Percentiles rank a stretch among this genome's conserved stretches.
Evolutionary conservation across 2,113 vertebrate species (phyloP).

Genomic region (Dromas ardeola): DNA sequence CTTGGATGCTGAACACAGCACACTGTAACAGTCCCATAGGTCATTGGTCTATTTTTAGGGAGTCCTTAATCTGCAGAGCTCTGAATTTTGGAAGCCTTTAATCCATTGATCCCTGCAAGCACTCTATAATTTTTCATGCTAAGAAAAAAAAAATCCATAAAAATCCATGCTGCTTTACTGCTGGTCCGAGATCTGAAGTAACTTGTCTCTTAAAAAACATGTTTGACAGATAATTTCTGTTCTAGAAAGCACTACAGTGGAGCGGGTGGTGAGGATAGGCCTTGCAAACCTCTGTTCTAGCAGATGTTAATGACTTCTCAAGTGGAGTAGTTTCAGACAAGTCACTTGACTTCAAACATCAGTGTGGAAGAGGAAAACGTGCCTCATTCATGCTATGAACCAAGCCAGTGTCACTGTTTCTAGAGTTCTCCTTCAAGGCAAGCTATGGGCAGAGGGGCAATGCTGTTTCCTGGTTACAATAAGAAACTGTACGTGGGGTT

Average conservation of each 20-base stretch:
- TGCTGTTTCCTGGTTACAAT: not conserved
- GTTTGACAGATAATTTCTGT: not conserved
- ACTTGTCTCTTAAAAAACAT: not conserved
- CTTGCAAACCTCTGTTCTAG: not conserved
- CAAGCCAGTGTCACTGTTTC: not conserved
- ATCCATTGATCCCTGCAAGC: conserved; percentile 36
- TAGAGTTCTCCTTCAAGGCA: not conserved
- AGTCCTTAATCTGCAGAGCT: conserved; percentile 59
- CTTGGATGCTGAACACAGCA: conserved; percentile 40
- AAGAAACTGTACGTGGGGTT: not conserved
- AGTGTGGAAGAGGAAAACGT: not conserved
- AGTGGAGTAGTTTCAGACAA: not conserved
- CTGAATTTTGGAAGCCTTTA: conserved; percentile 54
- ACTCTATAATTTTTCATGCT: not conserved
- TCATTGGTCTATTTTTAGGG: conserved; percentile 55
- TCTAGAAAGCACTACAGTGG: not conserved
- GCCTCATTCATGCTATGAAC: not conserved
- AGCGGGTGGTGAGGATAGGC: not conserved
- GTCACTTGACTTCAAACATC: not conserved
- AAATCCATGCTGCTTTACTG: not conserved
- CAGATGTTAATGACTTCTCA: not conserved
- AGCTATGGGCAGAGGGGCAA: not conserved
- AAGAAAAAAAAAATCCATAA: not conserved
- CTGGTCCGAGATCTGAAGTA: not conserved
- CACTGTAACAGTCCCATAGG: not conserved